A percentile compares a stretch with the other conserved stretches of the same genome.
phyloP scores from a whole-genome alignment of 1,140 invertebrate species.

The Pachypsylla venusta region DNA sequence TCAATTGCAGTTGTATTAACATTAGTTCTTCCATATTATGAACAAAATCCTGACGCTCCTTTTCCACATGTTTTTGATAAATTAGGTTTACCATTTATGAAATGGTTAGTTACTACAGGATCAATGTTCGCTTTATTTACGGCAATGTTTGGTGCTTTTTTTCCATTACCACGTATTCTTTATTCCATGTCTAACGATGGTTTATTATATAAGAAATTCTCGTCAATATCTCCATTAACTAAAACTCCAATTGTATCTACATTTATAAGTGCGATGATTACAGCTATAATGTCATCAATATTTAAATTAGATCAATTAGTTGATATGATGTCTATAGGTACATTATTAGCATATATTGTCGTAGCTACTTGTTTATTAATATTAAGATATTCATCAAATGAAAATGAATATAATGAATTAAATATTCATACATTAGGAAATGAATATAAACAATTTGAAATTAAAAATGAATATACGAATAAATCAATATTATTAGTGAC shows the following conservation, averaged over 20 bases:
- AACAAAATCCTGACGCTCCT: constrained; percentile 38
- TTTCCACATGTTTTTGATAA: constrained; percentile 65
- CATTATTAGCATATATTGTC: constrained; percentile 79
- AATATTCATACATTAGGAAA: constrained; percentile 16
- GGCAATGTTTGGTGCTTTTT: constrained; percentile 59
- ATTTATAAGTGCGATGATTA: constrained; percentile 20
- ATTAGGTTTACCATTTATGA: constrained; percentile 61
- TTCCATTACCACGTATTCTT: constrained; percentile 64
- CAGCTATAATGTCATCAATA: constrained; percentile 48
- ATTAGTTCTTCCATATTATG: constrained; percentile 52
- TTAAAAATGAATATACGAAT: no score
- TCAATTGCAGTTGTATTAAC: constrained; percentile 73
- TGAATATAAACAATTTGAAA: no score
- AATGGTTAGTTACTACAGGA: constrained; percentile 70
- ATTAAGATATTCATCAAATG: constrained; percentile 50
- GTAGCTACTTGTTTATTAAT: constrained; percentile 78
- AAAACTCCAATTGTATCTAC: constrained; percentile 24
- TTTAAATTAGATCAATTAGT: constrained; percentile 79
- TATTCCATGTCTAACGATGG: constrained; percentile 83
- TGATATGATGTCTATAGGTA: constrained; percentile 92
- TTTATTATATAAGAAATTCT: constrained; percentile 61
- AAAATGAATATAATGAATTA: no score
- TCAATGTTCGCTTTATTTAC: constrained; percentile 17
- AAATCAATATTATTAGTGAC: neutral
- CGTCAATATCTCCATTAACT: constrained; percentile 38